These are phyloP conservation scores for Pogoniulus pusillus DNA, from an alignment of 2,797 vertebrate genomes.

Conservation along the genomic window DNA sequence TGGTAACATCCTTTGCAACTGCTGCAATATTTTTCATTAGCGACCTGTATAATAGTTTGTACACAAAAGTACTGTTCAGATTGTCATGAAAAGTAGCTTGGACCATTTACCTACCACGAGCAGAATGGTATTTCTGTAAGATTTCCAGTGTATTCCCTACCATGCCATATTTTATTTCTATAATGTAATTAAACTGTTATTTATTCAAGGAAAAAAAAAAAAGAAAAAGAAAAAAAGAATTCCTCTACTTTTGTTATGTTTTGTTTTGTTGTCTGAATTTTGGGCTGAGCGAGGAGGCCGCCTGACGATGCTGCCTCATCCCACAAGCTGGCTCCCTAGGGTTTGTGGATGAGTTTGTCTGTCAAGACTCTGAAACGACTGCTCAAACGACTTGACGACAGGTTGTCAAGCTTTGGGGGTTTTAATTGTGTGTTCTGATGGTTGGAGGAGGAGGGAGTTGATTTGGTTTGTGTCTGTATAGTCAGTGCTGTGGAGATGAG, in stretches of 20 bases:
- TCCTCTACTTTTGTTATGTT: constrained; percentile 70
- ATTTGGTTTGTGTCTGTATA: constrained; percentile 50
- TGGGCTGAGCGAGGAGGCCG: constrained; percentile 44
- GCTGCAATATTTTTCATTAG: constrained; percentile 80
- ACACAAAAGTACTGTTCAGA: constrained; percentile 78
- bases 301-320: constrained; percentile 56
- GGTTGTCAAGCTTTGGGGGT: constrained; percentile 50
- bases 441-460: constrained; percentile 49
- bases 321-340: constrained; percentile 53
- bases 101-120: constrained; percentile 79
- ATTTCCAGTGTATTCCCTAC: constrained; percentile 79
- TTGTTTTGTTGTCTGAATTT: constrained; percentile 56
- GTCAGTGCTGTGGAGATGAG: constrained; percentile 22
- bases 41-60: constrained; percentile 82
- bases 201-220: constrained; percentile 71
- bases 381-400: constrained; percentile 63
- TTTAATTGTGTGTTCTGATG: constrained; percentile 49
- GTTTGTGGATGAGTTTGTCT: constrained; percentile 63
- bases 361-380: constrained; percentile 56
- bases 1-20: constrained; percentile 79
- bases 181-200: constrained; percentile 83
- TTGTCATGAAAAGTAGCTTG: constrained; percentile 83
- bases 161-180: constrained; percentile 81
- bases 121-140: constrained; percentile 81
- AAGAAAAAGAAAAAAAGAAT: constrained; percentile 34